Base-by-base conservation (phyloP, 2,113 vertebrate genomes). In the Brachirus orientalis region DNA sequence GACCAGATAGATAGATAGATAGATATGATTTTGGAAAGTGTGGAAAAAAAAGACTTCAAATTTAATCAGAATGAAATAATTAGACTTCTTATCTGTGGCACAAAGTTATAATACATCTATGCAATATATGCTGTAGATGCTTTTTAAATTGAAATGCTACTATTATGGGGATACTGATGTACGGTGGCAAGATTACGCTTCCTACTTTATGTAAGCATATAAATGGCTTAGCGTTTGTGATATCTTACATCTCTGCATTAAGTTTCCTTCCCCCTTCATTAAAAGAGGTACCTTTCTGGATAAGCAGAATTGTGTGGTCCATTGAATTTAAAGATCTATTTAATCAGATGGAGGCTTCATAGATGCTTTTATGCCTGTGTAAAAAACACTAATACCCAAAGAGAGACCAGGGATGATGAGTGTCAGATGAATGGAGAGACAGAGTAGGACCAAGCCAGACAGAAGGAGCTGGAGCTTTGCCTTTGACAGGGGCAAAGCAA, bases 51-150 rank as follows among this genome's bases (percentile, higher is more conserved):
- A 48, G 67, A 76, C 57, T 83, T 86, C 83, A 91, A 85, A 84
- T 76, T 68, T 72, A 80, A 82, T 91, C 83, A 77, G 68, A 74
- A 69, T 51, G 62, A 72, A 75, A 80, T 88, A 86, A 89, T 86
- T 79, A 85, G 47, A 45, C 58, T 58, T 75, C 75, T 84, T 79
- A 84, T 86, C 72, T 71, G 36, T 62, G 1, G 35, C 44, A 44
- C 47, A 48, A 69, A 67, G 69, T 63, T 48, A 77, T 36, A 69
- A 75, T 80, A 75, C 74, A 63, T 53, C 59, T 44, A 28, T 28
- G 28, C 6, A 1, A 28, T 28, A 28, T 28, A 28, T 28, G 6
- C 28, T 28, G 6, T 6, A 28, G 3, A 28, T 53, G 46, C 37
- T 65, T 83, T 79, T 81, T 40, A 82, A 82, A 72, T 63, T 56